These are phyloP conservation scores for Pheosia gnoma DNA, from an alignment of 2,888 invertebrate species.

Conservation along the genomic window DNA sequence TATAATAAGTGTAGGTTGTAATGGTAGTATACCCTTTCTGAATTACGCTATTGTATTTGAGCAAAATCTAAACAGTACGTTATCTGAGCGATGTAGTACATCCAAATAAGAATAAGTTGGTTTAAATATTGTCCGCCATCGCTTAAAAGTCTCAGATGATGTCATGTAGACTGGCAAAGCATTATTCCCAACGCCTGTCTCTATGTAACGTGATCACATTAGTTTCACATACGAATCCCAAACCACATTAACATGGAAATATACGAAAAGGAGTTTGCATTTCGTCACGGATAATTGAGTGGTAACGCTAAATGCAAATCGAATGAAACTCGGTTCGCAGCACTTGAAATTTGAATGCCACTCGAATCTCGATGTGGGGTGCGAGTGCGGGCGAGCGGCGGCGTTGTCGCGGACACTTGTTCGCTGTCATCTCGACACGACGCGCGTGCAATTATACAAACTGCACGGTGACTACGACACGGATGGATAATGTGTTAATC, in stretches of 20 bases:
- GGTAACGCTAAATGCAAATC: conserved; percentile 61
- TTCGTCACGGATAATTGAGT: conserved; percentile 52
- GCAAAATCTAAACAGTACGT: too few species aligned
- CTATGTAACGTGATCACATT: too few species aligned
- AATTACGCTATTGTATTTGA: too few species aligned
- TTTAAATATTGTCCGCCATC: too few species aligned
- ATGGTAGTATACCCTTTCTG: too few species aligned
- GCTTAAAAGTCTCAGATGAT: too few species aligned
- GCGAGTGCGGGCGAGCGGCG: conserved; percentile 23
- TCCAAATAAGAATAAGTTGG: too few species aligned
- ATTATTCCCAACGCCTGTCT: too few species aligned
- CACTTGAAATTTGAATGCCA: conserved; percentile 53
- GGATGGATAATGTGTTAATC: conserved; percentile 25
- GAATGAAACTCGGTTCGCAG: conserved; percentile 61
- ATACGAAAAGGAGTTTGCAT: conserved; percentile 33
- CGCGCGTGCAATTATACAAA: conserved; percentile 24
- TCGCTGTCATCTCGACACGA: conserved; percentile 28
- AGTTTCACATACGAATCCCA: not conserved
- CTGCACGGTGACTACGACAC: conserved; percentile 13
- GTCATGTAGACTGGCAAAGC: too few species aligned
- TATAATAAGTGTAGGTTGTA: too few species aligned
- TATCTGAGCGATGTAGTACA: too few species aligned
- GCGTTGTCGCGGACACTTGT: conserved; percentile 30
- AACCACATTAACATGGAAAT: conserved; percentile 11
- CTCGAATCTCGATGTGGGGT: conserved; percentile 36